phyloP scores from a whole-genome alignment of 1,140 invertebrate species.

The Conus ventricosus region DNA sequence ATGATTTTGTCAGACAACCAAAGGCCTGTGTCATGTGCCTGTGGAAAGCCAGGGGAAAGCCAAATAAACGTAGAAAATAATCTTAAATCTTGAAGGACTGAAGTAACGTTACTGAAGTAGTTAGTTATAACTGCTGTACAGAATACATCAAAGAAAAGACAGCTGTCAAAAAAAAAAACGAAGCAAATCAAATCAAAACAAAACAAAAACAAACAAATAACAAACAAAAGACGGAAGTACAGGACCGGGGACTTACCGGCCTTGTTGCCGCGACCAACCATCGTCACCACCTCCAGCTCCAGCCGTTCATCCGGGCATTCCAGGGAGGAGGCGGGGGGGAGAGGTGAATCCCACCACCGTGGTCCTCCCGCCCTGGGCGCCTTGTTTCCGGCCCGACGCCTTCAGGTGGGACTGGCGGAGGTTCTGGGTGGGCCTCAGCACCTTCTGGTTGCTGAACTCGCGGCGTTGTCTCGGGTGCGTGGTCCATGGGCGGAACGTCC shows the following conservation, averaged over 20 bases:
- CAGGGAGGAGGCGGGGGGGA: neutral
- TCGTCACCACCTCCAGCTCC: neutral
- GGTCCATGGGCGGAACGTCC: slow-evolving; percentile 52
- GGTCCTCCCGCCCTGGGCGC: neutral
- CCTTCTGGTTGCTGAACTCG: slow-evolving; percentile 36
- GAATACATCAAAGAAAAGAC: no score
- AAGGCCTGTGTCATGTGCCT: no score
- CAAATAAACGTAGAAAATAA: no score
- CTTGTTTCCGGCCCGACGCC: slow-evolving; percentile 29
- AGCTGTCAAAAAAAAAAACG: no score
- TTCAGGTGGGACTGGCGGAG: slow-evolving; percentile 50
- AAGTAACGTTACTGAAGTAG: no score
- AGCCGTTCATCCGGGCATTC: neutral
- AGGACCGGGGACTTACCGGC: neutral
- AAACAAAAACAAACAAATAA: neutral
- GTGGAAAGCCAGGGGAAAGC: no score
- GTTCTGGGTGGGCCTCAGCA: slow-evolving; percentile 43
- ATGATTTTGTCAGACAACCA: no score
- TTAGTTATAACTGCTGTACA: no score
- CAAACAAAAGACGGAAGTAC: neutral
- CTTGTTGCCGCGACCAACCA: slow-evolving; percentile 13
- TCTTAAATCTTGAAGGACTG: no score
- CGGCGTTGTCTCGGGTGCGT: slow-evolving; percentile 49
- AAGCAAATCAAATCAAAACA: neutral
- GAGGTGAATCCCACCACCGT: neutral